Conservation (phyloP, 2,797 vertebrate species). For the Cichlasoma orientale region DNA sequence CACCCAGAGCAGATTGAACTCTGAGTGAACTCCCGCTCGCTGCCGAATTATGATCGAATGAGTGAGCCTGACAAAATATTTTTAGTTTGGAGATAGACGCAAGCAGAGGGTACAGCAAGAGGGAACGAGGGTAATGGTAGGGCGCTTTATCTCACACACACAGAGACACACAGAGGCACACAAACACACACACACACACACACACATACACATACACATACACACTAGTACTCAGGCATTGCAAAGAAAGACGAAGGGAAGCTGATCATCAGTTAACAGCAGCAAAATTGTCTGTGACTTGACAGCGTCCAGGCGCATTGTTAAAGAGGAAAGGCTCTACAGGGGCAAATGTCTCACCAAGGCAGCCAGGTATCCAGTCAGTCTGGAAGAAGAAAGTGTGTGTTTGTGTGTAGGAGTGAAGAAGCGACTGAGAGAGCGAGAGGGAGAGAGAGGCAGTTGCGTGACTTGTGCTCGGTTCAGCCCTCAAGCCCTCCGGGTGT, state of each 20-base stretch:
- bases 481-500: conserved; percentile 57
- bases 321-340: conserved; percentile 39
- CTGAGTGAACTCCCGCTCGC: conserved; percentile 65
- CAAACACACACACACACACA: background rate
- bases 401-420: background rate
- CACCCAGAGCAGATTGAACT: conserved; percentile 67
- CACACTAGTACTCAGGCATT: background rate
- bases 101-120: conserved; percentile 47
- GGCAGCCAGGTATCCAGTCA: conserved; percentile 44
- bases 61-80: conserved; percentile 73
- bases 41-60: conserved; percentile 70
- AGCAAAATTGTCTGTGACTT: conserved; percentile 23
- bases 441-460: conserved; percentile 53
- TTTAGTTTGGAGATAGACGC: conserved; percentile 49
- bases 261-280: conserved; percentile 30
- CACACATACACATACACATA: background rate
- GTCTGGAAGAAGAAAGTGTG: conserved; percentile 25
- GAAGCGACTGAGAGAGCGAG: background rate
- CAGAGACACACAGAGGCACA: background rate
- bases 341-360: conserved; percentile 48
- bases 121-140: conserved; percentile 13
- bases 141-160: conserved; percentile 1
- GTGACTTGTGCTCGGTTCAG: conserved; percentile 75
- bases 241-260: background rate
- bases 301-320: conserved; percentile 39